Evolutionary conservation across 2,113 vertebrate genomes (phyloP).

Genomic region (Chionomys nivalis): DNA sequence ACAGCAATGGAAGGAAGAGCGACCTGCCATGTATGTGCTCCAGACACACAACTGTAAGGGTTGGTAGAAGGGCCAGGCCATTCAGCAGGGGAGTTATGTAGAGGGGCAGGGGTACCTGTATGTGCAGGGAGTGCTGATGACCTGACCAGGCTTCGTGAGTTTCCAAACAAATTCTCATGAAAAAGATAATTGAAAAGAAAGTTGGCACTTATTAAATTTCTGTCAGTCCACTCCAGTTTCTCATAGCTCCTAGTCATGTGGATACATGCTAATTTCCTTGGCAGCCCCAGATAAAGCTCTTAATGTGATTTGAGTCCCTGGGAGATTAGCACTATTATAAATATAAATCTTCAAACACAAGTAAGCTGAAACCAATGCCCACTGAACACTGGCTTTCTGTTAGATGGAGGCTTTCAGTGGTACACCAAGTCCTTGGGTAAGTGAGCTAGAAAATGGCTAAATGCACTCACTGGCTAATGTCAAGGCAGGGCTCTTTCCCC

Average conservation of each 20-base stretch:
- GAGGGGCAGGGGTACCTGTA: not conserved
- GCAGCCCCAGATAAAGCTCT: slow-evolving; percentile 71
- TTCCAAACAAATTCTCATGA: slow-evolving; percentile 48
- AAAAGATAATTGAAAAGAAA: slow-evolving; percentile 62
- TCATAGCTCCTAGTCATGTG: slow-evolving; percentile 63
- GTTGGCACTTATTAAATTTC: slow-evolving; percentile 69
- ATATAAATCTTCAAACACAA: slow-evolving; percentile 78
- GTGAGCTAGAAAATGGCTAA: slow-evolving; percentile 5
- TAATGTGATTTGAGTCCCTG: slow-evolving; percentile 76
- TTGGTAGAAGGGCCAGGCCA: not conserved
- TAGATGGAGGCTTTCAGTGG: not conserved
- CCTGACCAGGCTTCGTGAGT: not conserved
- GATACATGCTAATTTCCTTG: slow-evolving; percentile 76
- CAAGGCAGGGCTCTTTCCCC: not conserved
- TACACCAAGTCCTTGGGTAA: not conserved
- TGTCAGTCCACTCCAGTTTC: slow-evolving; percentile 52
- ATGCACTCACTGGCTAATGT: not conserved
- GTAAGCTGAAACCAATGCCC: slow-evolving; percentile 72
- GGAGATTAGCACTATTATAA: slow-evolving; percentile 77
- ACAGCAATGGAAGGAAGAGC: fast-evolving
- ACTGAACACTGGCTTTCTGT: slow-evolving; percentile 66
- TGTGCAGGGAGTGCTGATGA: not conserved
- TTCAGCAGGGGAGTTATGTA: not conserved
- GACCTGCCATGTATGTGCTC: not conserved
- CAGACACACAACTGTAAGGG: fast-evolving